Evolutionary conservation across 2,888 invertebrate genomes (phyloP).

Genomic region (Luffia ferchaultella): DNA sequence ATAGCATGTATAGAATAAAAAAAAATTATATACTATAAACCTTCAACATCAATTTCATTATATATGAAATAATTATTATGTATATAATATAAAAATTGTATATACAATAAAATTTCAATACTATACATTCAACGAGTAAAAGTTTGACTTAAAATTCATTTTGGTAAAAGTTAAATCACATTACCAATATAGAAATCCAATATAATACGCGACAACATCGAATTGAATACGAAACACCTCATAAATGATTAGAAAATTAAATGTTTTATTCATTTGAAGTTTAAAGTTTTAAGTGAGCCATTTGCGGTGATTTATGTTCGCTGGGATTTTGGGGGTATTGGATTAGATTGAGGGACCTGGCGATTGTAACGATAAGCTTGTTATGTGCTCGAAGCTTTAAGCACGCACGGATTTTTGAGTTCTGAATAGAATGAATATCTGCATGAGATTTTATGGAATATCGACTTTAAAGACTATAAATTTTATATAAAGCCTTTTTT

Average conservation of each 20-base stretch:
- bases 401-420: background rate
- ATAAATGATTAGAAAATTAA: background rate
- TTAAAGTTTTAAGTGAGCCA: background rate
- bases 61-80: too few relatives aligned
- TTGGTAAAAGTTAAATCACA: too few relatives aligned
- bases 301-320: background rate
- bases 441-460: background rate
- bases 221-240: background rate
- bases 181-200: too few relatives aligned
- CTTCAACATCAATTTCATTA: too few relatives aligned
- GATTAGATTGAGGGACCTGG: background rate
- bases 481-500: too few relatives aligned
- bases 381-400: background rate
- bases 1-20: too few relatives aligned
- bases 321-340: background rate
- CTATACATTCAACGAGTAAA: too few relatives aligned
- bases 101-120: too few relatives aligned
- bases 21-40: too few relatives aligned
- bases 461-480: background rate
- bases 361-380: background rate
- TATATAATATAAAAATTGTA: too few relatives aligned
- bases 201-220: too few relatives aligned
- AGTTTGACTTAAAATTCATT: too few relatives aligned
- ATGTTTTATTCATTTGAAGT: background rate
- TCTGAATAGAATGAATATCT: background rate